Evolutionary conservation across 2,113 vertebrate genomes (phyloP).

Genomic region (Chaetorhynchus papuensis): DNA sequence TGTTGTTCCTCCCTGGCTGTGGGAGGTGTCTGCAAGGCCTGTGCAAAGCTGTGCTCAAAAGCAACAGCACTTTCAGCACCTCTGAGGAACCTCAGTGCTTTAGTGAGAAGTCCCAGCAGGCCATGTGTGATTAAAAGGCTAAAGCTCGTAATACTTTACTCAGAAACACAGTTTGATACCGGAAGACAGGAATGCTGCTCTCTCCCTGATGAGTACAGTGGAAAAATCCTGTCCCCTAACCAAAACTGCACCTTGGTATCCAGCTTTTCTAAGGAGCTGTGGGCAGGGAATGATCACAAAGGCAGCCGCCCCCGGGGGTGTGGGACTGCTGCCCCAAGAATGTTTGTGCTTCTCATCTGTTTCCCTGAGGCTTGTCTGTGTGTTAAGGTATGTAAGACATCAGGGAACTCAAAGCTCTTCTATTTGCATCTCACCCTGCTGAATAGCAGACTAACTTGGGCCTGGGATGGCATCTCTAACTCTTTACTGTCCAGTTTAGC

Average conservation of each 20-base stretch:
- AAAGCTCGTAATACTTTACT: not conserved
- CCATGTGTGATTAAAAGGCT: not conserved
- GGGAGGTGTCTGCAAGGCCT: not conserved
- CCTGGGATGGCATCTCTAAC: not conserved
- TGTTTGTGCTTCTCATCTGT: not conserved
- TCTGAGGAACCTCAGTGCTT: not conserved
- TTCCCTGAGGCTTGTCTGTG: not conserved
- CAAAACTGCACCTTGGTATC: not conserved
- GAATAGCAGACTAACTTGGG: not conserved
- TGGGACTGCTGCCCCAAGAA: not conserved
- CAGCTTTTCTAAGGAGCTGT: not conserved
- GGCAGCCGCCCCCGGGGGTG: not conserved
- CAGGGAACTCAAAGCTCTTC: not conserved
- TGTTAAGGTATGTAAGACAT: not conserved
- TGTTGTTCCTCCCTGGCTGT: not conserved
- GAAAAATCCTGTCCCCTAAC: not conserved
- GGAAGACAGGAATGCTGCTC: not conserved
- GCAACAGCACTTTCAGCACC: not conserved
- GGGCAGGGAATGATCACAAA: not conserved
- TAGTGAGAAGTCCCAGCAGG: not conserved
- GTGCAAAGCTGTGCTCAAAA: not conserved
- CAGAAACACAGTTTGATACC: accelerated
- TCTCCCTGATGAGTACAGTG: not conserved
- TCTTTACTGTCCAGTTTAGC: not conserved
- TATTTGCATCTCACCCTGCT: not conserved